A percentile compares a stretch with the other conserved stretches of the same genome.
Conservation (phyloP, 1,140 invertebrate species). For the Trachymyrmex septentrionalis region DNA sequence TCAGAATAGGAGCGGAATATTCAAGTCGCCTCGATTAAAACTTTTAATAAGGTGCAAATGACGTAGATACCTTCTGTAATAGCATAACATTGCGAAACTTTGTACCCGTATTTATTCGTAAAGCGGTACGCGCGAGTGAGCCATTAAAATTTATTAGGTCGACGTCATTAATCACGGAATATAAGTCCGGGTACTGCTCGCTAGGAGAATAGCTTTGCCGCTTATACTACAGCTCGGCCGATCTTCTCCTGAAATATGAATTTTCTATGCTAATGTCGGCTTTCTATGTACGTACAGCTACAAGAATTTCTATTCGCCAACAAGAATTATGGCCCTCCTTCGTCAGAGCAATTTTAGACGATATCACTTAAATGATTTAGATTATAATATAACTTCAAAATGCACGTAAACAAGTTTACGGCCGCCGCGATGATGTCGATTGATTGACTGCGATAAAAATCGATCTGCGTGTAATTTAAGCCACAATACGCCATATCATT, state of each 20-base stretch:
- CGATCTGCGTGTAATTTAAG: neutral
- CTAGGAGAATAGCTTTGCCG: conserved; percentile 55
- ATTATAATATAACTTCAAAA: conserved; percentile 41
- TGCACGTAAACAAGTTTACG: conserved; percentile 53
- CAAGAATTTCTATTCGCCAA: conserved; percentile 62
- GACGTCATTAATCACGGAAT: conserved; percentile 63
- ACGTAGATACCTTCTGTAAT: conserved; percentile 34
- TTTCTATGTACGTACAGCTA: conserved; percentile 6
- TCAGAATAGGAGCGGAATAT: conserved; percentile 13
- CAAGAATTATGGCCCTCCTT: conserved; percentile 42
- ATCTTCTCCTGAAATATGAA: conserved; percentile 70
- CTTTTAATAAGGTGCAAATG: conserved; percentile 48
- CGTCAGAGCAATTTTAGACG: conserved; percentile 41
- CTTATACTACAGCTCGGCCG: conserved; percentile 16
- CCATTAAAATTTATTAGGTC: conserved; percentile 69
- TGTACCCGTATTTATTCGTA: conserved; percentile 53
- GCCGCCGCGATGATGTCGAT: conserved; percentile 22
- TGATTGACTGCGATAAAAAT: conserved; percentile 11
- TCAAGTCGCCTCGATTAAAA: conserved; percentile 39
- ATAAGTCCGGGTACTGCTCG: neutral
- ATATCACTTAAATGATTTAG: conserved; percentile 45
- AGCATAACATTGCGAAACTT: conserved; percentile 36
- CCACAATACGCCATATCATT: neutral
- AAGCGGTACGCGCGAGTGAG: conserved; percentile 14
- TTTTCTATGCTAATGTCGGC: conserved; percentile 68